A percentile compares a stretch with the other conserved stretches of the same genome.
phyloP scores from a whole-genome alignment of 53 echinoderm and acorn worm species.

The Mesocentrotus franciscanus region DNA sequence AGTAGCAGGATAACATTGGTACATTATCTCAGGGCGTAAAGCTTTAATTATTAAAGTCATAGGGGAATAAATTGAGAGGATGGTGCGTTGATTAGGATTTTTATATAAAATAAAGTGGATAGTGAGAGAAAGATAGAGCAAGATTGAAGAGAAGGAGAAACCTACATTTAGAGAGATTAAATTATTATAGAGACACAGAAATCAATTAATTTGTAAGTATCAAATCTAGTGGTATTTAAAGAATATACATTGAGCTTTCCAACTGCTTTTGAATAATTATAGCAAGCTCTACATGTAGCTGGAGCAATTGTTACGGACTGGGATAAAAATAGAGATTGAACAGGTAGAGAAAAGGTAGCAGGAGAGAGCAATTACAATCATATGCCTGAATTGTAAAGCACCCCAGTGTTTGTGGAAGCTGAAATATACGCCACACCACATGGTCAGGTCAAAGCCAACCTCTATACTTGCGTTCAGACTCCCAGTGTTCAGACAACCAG shows the following conservation, averaged over 20 bases:
- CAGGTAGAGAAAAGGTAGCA: not conserved
- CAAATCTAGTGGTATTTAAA: not conserved
- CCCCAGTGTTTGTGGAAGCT: constrained; percentile 19
- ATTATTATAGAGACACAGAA: not conserved
- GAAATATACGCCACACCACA: not conserved
- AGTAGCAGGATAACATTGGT: constrained; percentile 54
- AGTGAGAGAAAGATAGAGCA: too few species aligned
- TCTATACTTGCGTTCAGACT: not conserved
- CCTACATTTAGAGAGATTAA: too few species aligned
- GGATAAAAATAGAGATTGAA: constrained; percentile 69
- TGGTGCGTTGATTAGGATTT: not conserved
- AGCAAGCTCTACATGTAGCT: not conserved
- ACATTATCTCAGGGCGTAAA: not conserved
- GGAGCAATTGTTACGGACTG: not conserved
- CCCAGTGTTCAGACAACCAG: too few species aligned
- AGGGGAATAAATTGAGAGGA: too few species aligned
- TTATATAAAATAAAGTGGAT: not conserved
- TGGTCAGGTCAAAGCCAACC: not conserved
- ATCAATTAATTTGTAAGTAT: not conserved
- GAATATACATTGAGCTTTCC: not conserved
- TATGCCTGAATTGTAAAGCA: not conserved
- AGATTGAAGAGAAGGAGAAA: too few species aligned
- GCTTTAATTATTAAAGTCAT: too few species aligned
- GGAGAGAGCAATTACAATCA: not conserved
- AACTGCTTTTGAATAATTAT: not conserved